Evolutionary conservation across 2,797 vertebrate species (phyloP).

Genomic region (Syngnathus rostellatus): DNA sequence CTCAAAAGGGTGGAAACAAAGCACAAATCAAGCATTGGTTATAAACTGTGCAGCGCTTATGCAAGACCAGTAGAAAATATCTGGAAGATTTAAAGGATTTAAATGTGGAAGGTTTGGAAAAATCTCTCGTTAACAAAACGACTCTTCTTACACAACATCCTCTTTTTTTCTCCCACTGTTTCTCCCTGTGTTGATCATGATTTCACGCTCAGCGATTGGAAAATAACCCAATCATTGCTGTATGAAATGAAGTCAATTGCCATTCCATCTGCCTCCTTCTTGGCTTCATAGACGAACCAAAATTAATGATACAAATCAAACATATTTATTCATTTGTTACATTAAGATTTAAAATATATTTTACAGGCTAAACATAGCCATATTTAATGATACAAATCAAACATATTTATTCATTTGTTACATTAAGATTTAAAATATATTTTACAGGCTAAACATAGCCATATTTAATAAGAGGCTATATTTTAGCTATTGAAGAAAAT

Average conservation of each 20-base stretch:
- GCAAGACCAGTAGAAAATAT: too few species aligned
- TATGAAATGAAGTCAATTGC: constrained; percentile 14
- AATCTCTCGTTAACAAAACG: too few species aligned
- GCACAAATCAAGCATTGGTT: too few species aligned
- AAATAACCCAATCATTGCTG: constrained; percentile 25
- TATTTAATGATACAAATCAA: neutral
- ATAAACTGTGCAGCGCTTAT: too few species aligned
- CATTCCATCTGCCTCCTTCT: constrained; percentile 12
- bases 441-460: neutral
- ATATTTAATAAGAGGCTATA: too few species aligned
- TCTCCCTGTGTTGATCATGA: constrained; percentile 15
- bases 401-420: constrained; percentile 6
- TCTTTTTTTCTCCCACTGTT: too few species aligned
- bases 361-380: neutral
- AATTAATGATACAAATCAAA: constrained; percentile 17
- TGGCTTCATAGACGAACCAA: neutral
- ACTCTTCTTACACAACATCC: neutral
- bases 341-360: neutral
- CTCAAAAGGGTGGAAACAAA: too few species aligned
- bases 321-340: constrained; percentile 5
- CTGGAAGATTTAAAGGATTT: too few species aligned
- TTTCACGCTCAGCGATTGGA: constrained; percentile 25
- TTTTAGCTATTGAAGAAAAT: too few species aligned
- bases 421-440: neutral
- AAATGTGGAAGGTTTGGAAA: too few species aligned